Evolutionary conservation across 2,113 vertebrate species (phyloP), one percentile per base, ranked within the genome.

Genomic region (Elanus axillaris): DNA sequence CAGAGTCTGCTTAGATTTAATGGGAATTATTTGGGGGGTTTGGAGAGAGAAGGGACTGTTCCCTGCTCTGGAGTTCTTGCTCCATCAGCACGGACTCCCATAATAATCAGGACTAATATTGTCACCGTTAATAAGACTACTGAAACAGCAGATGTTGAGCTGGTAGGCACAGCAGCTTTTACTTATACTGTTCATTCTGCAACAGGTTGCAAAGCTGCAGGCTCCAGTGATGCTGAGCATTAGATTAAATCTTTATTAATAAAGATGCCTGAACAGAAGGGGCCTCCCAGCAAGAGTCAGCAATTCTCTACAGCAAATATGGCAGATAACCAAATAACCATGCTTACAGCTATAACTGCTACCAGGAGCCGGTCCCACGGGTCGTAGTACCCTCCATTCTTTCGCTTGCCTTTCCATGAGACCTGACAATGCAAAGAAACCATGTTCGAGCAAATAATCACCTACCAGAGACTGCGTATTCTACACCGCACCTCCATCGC

Each of bases 361-460:
- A 99, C 98, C 78, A 99, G 96, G 69, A 99, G 98, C 83, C 98
- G 98, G 83, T 98, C 99, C 98, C 99, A 98, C 2, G 98, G 93
- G 82, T 98, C 97, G 4, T 96, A 91, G 66, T 93, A 95, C 11
- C 98, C 98, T 36, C 98, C 98, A 8, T 96, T 97, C 62, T 90
- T 96, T 31, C 40, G 97, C 76, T 93, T 98, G 98, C 94, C 98
- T 98, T 85, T 98, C 98, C 99, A 98, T 0, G 98, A 98, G 93
- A 98, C 94, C 98, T 98, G 96, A 58, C 19, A 79, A 58, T 1
- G 34, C 42, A 64, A 66, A 50, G 36, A 90, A 34, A 32, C 13
- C 19, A 5, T 0, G 0, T 6, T 67, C 23, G 26, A 48, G 93
- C 17, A 34, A 87, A 78, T 3, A 8, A 38, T 13, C 80, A 20